Conservation (phyloP, 2,797 vertebrate genomes). For the Falco berigora region DNA sequence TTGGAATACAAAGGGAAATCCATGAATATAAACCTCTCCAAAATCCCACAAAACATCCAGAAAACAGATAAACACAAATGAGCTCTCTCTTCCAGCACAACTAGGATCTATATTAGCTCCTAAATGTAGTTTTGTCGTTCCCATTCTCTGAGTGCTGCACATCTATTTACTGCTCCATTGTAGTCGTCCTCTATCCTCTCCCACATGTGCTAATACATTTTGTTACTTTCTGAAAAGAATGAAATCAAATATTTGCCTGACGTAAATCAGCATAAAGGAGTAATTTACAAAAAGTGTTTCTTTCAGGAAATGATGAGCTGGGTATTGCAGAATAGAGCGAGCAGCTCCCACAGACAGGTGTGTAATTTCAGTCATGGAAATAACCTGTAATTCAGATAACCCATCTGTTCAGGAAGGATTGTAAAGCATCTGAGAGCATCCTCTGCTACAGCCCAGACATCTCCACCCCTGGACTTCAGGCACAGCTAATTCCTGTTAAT, state of each 20-base stretch:
- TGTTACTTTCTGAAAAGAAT: neutral
- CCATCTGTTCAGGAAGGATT: neutral
- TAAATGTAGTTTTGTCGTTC: neutral
- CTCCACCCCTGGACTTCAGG: neutral
- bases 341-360: neutral
- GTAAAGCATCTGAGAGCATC: neutral
- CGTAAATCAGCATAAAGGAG: neutral
- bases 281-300: neutral
- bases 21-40: neutral
- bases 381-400: neutral
- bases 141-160: neutral
- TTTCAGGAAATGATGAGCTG: neutral
- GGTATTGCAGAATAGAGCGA: neutral
- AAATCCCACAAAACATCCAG: neutral
- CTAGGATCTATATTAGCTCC: neutral
- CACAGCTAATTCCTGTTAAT: neutral
- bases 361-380: neutral
- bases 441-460: neutral
- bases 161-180: neutral
- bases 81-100: neutral
- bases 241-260: neutral
- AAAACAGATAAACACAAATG: neutral
- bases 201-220: neutral
- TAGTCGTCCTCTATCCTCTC: neutral
- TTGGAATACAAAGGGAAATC: neutral